Evolutionary conservation across 2,113 vertebrate species (phyloP), one percentile per base, ranked within the genome.

Genomic region (Syrmaticus mikado): DNA sequence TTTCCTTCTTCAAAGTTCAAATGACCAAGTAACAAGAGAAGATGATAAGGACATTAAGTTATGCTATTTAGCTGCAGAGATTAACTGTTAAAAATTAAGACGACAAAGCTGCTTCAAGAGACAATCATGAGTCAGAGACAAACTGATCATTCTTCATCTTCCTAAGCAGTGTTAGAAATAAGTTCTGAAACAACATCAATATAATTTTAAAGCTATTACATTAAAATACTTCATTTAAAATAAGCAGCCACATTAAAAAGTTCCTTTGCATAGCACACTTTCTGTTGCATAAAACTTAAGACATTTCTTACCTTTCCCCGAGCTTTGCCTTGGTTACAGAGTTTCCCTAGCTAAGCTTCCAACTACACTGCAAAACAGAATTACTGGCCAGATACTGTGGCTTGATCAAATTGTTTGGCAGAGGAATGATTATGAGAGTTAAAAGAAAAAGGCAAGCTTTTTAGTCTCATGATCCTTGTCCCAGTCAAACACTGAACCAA

Each of bases 71-170:
- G 60, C 22, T 82, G 41, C 46, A 75, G 13, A 52, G 70, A 52
- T 89, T 87, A 92, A 68, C 58, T 27, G 13, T n/a, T 40, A 50
- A 27, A 30, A 85, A 73, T 74, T 61, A 83, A 77, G 78, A 72
- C 15, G 50, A 65, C 36, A 94, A 71, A 83, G 48, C n/a, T 94
- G 76, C 68, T 90, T 94, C 87, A 95, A 94, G 71, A 90, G 72
- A 28, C 52, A 86, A 95, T 68, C 19, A 24, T 85, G 91, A 95
- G 65, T 82, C 52, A 94, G 38, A 89, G 85, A 90, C n/a, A 73
- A 67, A 43, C 92, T 91, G 76, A 85, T 82, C 9, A 30, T 64
- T 82, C n/a, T 36, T 55, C 71, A n/a, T 17, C 8, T 55, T 82
- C 70, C 50, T 5, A 62, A 36, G 80, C 58, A 79, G 50, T 57